Evolutionary conservation across 1,140 invertebrate genomes (phyloP), one percentile per base, ranked within the genome.

Genomic region (Sinonovacula constricta): DNA sequence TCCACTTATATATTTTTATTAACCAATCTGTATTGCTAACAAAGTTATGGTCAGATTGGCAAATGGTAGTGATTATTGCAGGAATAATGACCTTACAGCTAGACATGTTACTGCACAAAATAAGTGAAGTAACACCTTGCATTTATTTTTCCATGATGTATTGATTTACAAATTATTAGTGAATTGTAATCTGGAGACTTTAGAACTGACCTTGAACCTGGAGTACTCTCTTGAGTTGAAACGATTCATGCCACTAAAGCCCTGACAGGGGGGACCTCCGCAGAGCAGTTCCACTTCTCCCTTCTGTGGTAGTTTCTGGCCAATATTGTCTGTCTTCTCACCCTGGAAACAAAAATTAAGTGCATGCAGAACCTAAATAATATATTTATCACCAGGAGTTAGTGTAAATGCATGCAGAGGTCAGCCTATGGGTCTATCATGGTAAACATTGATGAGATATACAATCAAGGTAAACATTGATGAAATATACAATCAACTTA

Each of bases 191-290:
- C n/a, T 30, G 24, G 0, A 26, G 22, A 68, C 31, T n/a, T 7
- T 14, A 56, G 22, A 18, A 30, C 68, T 85, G 82, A 93, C 92
- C 90, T 97, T 97, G 83, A 97, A 97, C 31, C 94, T 92, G 0
- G 96, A 97, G 90, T 97, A 97, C 83, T 97, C 94, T n/a, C 95
- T 90, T 0, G 94, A 94, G 90, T 96, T 97, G 88, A 97, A 97
- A 24, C 96, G 92, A 91, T 97, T 97, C 95, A 97, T 96, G 30
- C 95, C 95, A 79, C 95, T 96, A 89, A 97, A 97, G 0, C 96
- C 96, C 91, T 97, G 96, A 88, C 96, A 97, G 0, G 96, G 96
- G n/a, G 96, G 96, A 4, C 96, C 96, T 45, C 96, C 96, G 87
- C 95, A 96, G 2, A 97, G 87, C 49, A 97, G 87, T 82, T 97